phyloP scores from a whole-genome alignment of 2,888 invertebrate genomes.

The Xylophagus ater region DNA sequence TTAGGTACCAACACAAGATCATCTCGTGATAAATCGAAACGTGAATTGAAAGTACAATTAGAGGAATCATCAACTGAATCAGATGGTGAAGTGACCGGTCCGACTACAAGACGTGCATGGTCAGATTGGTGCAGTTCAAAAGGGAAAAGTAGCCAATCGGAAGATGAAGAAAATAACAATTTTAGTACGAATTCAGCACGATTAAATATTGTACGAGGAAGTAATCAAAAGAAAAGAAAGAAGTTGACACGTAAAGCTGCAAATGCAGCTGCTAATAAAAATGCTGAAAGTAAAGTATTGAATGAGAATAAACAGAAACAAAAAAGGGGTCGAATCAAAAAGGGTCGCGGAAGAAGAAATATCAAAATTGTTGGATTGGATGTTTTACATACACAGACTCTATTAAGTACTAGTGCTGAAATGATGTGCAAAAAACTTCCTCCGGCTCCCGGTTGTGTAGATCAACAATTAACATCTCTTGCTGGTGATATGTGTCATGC shows the following conservation, averaged over 20 bases:
- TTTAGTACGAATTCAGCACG: conserved; percentile 27
- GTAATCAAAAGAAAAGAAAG: conserved; percentile 35
- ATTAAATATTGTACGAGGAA: conserved; percentile 23
- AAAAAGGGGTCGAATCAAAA: conserved; percentile 49
- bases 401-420: conserved; percentile 73
- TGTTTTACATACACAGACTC: conserved; percentile 76
- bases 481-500: conserved; percentile 62
- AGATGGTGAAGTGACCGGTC: conserved; percentile 44
- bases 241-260: conserved; percentile 38
- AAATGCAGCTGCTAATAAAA: conserved; percentile 23
- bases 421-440: conserved; percentile 61
- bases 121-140: conserved; percentile 56
- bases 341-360: conserved; percentile 53
- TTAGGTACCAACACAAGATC: conserved; percentile 23
- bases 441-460: conserved; percentile 84
- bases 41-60: conserved; percentile 41
- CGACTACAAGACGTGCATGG: conserved; percentile 65
- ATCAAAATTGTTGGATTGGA: conserved; percentile 78
- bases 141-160: conserved; percentile 50
- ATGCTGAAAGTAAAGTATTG: conserved; percentile 19
- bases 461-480: conserved; percentile 75
- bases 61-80: conserved; percentile 27
- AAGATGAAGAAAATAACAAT: conserved; percentile 45
- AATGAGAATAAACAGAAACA: conserved; percentile 16
- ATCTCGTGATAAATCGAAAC: conserved; percentile 40